Percentiles rank a stretch among this genome's conserved stretches.
Conservation (phyloP, 2,888 invertebrate genomes). For the Brachycybe producta region DNA sequence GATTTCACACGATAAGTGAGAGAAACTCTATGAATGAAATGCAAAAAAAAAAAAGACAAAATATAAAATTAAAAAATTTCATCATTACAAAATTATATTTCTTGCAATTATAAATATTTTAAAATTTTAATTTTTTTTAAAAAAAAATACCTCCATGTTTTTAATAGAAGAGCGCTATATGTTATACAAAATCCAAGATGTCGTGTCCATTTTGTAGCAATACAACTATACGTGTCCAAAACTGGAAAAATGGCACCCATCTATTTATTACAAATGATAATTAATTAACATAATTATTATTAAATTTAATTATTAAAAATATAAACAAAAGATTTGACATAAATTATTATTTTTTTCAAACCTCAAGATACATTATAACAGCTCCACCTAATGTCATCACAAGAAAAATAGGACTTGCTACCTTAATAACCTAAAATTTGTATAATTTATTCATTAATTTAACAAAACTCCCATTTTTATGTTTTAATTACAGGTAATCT, state of each 20-base stretch:
- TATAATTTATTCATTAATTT: not conserved
- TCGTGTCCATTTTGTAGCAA: slow-evolving; percentile 82
- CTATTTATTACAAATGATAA: slow-evolving; percentile 39
- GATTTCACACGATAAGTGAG: slow-evolving; percentile 85
- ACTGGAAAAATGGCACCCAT: slow-evolving; percentile 87
- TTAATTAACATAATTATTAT: not conserved
- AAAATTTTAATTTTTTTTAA: not conserved
- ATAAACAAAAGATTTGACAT: not conserved
- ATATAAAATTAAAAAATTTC: slow-evolving; percentile 1
- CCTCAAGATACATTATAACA: slow-evolving; percentile 85
- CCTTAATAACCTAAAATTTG: slow-evolving; percentile 59
- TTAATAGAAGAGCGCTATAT: slow-evolving; percentile 82
- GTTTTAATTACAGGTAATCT: slow-evolving; percentile 1
- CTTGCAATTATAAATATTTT: not conserved
- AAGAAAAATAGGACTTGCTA: slow-evolving; percentile 83
- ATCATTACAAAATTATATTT: too few relatives aligned
- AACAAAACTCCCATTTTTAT: not conserved
- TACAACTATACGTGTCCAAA: slow-evolving; percentile 67
- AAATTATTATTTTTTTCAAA: slow-evolving; percentile 29
- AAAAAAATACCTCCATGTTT: slow-evolving; percentile 73
- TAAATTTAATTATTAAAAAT: slow-evolving; percentile 2
- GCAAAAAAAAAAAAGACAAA: slow-evolving; percentile 10
- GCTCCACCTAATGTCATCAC: slow-evolving; percentile 79
- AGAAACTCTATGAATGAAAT: slow-evolving; percentile 54
- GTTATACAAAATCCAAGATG: slow-evolving; percentile 87